phyloP scores from a whole-genome alignment of 2,888 invertebrate genomes.

The Volucella zonaria region DNA sequence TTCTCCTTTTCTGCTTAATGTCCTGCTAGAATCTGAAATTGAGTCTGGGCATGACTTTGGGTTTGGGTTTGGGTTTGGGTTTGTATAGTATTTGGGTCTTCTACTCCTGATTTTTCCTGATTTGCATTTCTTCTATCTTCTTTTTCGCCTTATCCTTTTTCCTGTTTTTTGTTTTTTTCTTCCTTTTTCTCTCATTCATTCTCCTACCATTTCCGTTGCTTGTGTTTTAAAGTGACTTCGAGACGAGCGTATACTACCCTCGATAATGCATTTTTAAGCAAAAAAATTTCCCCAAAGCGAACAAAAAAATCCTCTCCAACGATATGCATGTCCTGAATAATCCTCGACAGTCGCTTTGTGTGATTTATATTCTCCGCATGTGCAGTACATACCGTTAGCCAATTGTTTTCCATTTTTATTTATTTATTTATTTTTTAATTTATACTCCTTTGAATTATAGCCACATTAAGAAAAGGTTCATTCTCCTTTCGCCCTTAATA shows the following conservation, averaged over 20 bases:
- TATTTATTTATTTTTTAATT: not conserved
- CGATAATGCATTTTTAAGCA: slow-evolving; percentile 62
- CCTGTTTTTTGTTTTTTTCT: not conserved
- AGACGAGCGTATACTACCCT: slow-evolving; percentile 22
- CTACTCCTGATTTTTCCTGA: slow-evolving; percentile 14
- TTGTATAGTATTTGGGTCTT: too few species aligned
- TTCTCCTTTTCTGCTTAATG: slow-evolving; percentile 43
- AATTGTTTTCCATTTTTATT: not conserved
- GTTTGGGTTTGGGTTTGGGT: too few species aligned
- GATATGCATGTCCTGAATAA: slow-evolving; percentile 30
- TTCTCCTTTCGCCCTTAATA: slow-evolving; percentile 82
- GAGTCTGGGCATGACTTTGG: too few species aligned
- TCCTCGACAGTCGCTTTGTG: slow-evolving; percentile 50
- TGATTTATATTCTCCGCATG: slow-evolving; percentile 44
- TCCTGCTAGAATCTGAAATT: slow-evolving; percentile 32
- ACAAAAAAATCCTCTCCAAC: slow-evolving; percentile 21
- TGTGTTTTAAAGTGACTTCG: slow-evolving; percentile 28
- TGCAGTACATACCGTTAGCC: not conserved
- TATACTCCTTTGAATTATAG: slow-evolving; percentile 59
- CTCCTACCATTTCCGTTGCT: not conserved
- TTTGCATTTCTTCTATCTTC: slow-evolving; percentile 44
- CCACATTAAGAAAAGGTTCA: slow-evolving; percentile 81
- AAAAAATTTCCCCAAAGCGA: slow-evolving; percentile 4
- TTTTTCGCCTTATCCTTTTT: not conserved
- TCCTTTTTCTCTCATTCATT: not conserved